Conservation (phyloP, 2,888 invertebrate genomes). For the Crioceris asparagi region DNA sequence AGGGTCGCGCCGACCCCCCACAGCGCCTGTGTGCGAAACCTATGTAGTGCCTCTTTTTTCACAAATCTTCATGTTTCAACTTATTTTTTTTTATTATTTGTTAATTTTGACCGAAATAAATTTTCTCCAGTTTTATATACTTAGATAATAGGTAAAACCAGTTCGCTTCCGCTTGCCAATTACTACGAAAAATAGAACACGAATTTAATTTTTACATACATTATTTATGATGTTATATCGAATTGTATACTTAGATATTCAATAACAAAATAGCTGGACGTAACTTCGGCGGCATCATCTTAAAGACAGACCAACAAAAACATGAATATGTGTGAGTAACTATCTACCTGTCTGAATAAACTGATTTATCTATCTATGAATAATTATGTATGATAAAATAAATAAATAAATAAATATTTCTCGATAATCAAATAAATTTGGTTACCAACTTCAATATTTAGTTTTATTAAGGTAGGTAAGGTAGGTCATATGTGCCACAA, state of each 20-base stretch:
- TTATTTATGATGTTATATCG: no score
- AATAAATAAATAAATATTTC: no score
- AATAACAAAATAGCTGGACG: no score
- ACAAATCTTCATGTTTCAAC: not conserved
- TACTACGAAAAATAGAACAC: constrained; percentile 13
- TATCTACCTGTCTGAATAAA: constrained; percentile 6
- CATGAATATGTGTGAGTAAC: not conserved
- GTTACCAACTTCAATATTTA: no score
- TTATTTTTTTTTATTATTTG: constrained; percentile 13
- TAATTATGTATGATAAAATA: constrained; percentile 1
- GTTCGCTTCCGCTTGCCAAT: constrained; percentile 12
- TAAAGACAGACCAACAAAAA: constrained; percentile 8
- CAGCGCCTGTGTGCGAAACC: constrained; percentile 14
- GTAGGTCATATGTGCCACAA: no score
- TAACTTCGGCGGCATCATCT: constrained; percentile 10
- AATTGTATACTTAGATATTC: no score
- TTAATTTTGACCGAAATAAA: constrained; percentile 12
- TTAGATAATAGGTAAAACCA: constrained; percentile 9
- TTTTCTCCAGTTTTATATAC: constrained; percentile 13
- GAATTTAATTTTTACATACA: constrained; percentile 1
- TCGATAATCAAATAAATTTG: no score
- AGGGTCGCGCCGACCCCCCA: constrained; percentile 12
- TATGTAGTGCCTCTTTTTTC: constrained; percentile 14
- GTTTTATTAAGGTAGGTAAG: no score
- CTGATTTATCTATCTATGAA: constrained; percentile 6